Evolutionary conservation across 2,113 vertebrate species (phyloP).

Genomic region (Phyllostomus discolor): DNA sequence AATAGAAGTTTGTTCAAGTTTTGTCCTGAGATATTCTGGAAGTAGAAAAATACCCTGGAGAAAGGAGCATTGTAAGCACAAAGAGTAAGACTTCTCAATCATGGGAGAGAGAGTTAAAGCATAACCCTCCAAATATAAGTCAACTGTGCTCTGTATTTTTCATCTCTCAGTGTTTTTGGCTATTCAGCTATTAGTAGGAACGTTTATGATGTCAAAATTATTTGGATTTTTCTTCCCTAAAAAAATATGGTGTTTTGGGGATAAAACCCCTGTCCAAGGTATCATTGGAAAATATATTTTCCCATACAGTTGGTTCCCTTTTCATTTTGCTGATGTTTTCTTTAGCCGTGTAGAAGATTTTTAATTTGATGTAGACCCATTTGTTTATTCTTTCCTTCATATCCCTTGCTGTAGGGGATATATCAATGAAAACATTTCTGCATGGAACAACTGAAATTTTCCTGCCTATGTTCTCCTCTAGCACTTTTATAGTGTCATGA

Average conservation of each 20-base stretch:
- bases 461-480: too few species aligned
- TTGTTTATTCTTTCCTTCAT: too few species aligned
- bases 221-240: background rate
- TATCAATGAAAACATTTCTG: too few species aligned
- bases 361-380: too few species aligned
- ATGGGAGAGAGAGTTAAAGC: constrained; percentile 40
- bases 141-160: background rate
- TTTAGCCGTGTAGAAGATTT: too few species aligned
- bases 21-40: constrained; percentile 61
- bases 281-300: too few species aligned
- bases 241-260: background rate
- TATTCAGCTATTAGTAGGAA: background rate
- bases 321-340: too few species aligned
- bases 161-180: background rate
- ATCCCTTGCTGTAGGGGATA: too few species aligned
- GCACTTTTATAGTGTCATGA: too few species aligned
- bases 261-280: too few species aligned
- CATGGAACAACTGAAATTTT: too few species aligned
- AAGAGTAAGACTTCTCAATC: constrained; percentile 30
- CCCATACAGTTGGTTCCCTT: too few species aligned
- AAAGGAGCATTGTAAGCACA: constrained; percentile 55
- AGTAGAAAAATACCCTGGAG: constrained; percentile 56
- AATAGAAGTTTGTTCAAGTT: constrained; percentile 55
- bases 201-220: background rate
- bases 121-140: constrained; percentile 78